A percentile compares a stretch with the other conserved stretches of the same genome.
phyloP scores from a whole-genome alignment of 2,797 vertebrate species.

The Mus caroli region DNA sequence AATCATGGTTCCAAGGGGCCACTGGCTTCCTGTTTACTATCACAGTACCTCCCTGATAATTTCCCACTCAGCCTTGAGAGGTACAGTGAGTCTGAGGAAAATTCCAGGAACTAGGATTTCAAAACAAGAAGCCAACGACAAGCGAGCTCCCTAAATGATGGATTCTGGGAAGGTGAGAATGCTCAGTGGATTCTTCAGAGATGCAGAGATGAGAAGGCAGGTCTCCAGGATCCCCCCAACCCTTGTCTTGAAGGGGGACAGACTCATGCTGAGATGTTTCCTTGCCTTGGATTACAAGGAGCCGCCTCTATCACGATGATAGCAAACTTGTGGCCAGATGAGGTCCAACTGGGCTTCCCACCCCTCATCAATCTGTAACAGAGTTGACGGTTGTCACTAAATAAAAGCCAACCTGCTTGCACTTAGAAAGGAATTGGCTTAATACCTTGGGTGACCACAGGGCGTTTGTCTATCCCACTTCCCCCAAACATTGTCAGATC shows the following conservation, averaged over 20 bases:
- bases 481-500: background rate
- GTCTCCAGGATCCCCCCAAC: conserved; percentile 71
- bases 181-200: background rate
- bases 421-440: conserved; percentile 66
- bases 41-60: accelerated
- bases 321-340: conserved; percentile 52
- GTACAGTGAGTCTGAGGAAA: conserved; percentile 63
- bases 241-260: conserved; percentile 52
- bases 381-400: conserved; percentile 55
- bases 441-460: conserved; percentile 65
- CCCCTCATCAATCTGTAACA: conserved; percentile 69
- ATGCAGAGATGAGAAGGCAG: conserved; percentile 68
- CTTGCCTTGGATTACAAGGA: conserved; percentile 6
- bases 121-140: conserved; percentile 81
- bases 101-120: conserved; percentile 70
- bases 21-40: conserved; percentile 72
- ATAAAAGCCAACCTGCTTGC: conserved; percentile 68
- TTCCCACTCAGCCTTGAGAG: background rate
- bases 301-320: conserved; percentile 66
- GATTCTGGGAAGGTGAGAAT: conserved; percentile 73
- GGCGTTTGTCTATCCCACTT: conserved; percentile 22
- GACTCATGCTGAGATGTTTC: background rate
- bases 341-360: conserved; percentile 47
- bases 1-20: background rate
- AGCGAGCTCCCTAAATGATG: conserved; percentile 29